Evolutionary conservation across 1,140 invertebrate species (phyloP), one percentile per base, ranked within the genome.

Genomic region (Hyles euphorbiae): DNA sequence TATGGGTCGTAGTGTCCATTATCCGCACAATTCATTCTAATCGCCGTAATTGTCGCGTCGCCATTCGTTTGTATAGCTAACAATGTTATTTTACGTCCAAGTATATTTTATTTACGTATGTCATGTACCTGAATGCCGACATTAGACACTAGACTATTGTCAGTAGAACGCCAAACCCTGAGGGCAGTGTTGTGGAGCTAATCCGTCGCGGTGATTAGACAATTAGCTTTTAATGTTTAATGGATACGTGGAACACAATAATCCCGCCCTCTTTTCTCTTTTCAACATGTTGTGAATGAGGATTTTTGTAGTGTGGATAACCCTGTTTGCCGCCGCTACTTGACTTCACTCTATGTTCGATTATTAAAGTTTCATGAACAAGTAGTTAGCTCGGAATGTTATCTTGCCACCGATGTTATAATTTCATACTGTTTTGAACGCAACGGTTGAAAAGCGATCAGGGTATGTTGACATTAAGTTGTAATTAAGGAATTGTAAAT

Each of bases 361-460:
- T 8, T 52, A 10, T 10, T 34, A 34, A 52, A 34, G 34, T 65
- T 63, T 43, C 55, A 58, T 58, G 34, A 67, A 61, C 45, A 53
- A 12, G 46, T 56, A 62, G 61, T 67, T 55, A 54, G 57, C 52
- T 66, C 54, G 54, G 61, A 62, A 72, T 43, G 64, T 70, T 70
- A 59, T 78, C 80, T 84, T 83, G 78, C 82, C 82, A 72, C 65
- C 71, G 62, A 66, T 66, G 58, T 77, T 71, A 76, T 72, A 67
- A 50, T 60, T 60, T 55, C 44, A 22, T 56, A 53, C 57, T 57
- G 66, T 58, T 66, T 45, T 62, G 65, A 68, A 68, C 72, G 74
- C 85, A 88, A 88, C 85, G 76, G 79, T 88, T 88, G 85, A 88
- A 88, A 86, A 88, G 85, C 70, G 81, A 83, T 86, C 83, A 85